phyloP scores from a whole-genome alignment of 2,888 invertebrate species.

The Dasypogon diadema region DNA sequence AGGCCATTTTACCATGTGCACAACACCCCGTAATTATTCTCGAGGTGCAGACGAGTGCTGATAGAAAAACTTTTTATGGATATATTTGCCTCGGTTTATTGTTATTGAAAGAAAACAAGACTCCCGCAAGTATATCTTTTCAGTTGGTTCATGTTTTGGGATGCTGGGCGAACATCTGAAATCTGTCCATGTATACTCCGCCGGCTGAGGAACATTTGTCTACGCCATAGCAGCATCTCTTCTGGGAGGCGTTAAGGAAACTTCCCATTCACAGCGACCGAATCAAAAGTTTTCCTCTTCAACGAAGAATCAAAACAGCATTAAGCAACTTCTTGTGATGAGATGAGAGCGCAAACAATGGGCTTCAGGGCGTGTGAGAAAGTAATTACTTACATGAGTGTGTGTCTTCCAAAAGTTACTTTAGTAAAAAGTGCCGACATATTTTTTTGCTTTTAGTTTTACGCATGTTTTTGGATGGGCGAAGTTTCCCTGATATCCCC shows the following conservation, averaged over 20 bases:
- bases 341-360: conserved; percentile 19
- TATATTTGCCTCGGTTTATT: conserved; percentile 44
- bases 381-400: conserved; percentile 40
- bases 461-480: too few relatives aligned
- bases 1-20: background rate
- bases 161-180: background rate
- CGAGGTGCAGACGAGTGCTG: conserved; percentile 25
- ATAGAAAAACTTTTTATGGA: conserved; percentile 49
- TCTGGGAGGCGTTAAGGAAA: background rate
- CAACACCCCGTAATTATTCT: conserved; percentile 34
- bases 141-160: conserved; percentile 15
- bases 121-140: background rate
- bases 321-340: conserved; percentile 28
- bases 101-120: conserved; percentile 48
- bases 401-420: conserved; percentile 18
- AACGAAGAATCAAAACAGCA: conserved; percentile 35
- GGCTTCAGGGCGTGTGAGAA: conserved; percentile 8
- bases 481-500: too few relatives aligned
- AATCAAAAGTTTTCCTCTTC: conserved; percentile 29
- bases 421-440: background rate
- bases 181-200: background rate
- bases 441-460: too few relatives aligned
- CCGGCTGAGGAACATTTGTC: background rate
- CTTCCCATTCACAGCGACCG: conserved; percentile 16
- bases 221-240: background rate